These are phyloP conservation scores for Anas platyrhynchos DNA, from an alignment of 2,113 vertebrate genomes.

Conservation along the genomic window DNA sequence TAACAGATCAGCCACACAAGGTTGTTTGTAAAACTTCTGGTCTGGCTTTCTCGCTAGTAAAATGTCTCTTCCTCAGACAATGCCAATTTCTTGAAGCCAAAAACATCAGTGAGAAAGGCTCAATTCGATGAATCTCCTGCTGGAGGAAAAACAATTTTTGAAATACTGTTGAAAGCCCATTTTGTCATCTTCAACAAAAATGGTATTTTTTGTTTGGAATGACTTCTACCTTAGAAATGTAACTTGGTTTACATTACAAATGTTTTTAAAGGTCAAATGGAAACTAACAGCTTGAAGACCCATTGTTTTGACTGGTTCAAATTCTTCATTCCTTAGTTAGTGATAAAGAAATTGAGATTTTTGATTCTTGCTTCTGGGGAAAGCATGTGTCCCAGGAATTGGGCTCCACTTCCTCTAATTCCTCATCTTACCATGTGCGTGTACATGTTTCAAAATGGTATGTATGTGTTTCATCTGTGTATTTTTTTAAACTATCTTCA, in stretches of 20 bases:
- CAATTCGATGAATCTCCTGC: neutral
- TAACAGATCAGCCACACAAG: rapidly evolving
- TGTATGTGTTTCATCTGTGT: neutral
- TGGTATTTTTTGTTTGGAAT: neutral
- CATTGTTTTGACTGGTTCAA: neutral
- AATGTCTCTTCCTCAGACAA: neutral
- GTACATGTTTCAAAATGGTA: neutral
- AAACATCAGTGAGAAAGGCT: neutral
- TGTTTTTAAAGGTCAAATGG: constrained; percentile 44
- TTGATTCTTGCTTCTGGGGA: neutral
- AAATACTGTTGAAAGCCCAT: neutral
- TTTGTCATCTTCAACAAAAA: neutral
- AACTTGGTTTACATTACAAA: constrained; percentile 4
- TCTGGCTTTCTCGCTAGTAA: neutral
- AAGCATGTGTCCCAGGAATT: neutral
- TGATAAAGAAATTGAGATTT: neutral
- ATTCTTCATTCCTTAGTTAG: neutral
- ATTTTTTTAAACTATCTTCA: neutral
- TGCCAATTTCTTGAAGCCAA: neutral
- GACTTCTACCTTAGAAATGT: neutral
- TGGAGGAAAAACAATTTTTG: neutral
- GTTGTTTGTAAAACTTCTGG: neutral
- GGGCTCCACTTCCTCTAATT: neutral
- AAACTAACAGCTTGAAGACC: constrained; percentile 42
- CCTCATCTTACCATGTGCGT: neutral